A percentile compares a stretch with the other conserved stretches of the same genome.
Evolutionary conservation across 2,797 vertebrate species (phyloP).

Genomic region (Sebastes goodei): DNA sequence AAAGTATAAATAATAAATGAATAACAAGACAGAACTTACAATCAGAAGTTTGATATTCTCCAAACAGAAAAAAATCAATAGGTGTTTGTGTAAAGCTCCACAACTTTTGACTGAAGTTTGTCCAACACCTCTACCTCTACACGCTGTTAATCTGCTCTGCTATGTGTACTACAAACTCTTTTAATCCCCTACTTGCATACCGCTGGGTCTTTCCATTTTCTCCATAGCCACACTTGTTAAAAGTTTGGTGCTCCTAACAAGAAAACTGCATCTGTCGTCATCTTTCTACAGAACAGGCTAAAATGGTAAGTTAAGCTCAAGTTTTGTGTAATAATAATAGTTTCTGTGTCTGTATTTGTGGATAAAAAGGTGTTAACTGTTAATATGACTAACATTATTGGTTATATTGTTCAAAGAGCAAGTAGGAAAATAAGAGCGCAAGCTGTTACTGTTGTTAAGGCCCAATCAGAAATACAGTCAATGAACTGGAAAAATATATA

Average conservation of each 20-base stretch:
- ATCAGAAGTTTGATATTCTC: slow-evolving; percentile 34
- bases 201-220: slow-evolving; percentile 70
- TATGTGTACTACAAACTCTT: slow-evolving; percentile 70
- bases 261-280: slow-evolving; percentile 23
- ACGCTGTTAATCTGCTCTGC: slow-evolving; percentile 79
- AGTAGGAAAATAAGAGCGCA: not conserved
- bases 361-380: not conserved
- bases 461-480: not conserved
- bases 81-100: slow-evolving; percentile 5
- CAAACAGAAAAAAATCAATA: slow-evolving; percentile 35
- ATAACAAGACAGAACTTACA: slow-evolving; percentile 59
- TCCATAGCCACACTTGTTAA: slow-evolving; percentile 51
- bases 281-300: not conserved
- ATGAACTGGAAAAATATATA: not conserved
- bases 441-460: not conserved
- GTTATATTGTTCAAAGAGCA: not conserved
- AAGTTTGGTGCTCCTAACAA: slow-evolving; percentile 24
- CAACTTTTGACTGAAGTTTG: slow-evolving; percentile 43
- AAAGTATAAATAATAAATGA: not conserved
- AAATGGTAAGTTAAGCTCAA: slow-evolving; percentile 50
- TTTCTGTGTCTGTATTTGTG: not conserved
- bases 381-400: not conserved
- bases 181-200: slow-evolving; percentile 80
- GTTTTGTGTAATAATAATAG: not conserved
- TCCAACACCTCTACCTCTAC: slow-evolving; percentile 54